Percentiles rank a stretch among this genome's conserved stretches.
Evolutionary conservation across 2,113 vertebrate genomes (phyloP).

Genomic region (Paramormyrops kingsleyae): DNA sequence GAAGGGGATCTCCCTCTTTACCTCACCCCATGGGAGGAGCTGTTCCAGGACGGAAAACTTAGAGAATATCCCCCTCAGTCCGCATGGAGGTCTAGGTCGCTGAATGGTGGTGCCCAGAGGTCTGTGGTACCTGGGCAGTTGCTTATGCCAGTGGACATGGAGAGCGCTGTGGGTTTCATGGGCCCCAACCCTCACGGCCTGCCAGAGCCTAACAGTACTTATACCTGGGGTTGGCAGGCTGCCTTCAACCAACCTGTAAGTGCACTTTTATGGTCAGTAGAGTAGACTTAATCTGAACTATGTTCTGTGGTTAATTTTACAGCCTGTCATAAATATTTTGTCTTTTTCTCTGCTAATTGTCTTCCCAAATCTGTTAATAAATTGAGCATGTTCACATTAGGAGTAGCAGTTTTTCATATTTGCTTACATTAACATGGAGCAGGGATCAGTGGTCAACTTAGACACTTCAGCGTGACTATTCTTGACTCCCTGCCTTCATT

Average conservation of each 20-base stretch:
- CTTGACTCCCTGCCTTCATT: neutral
- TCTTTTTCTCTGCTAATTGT: neutral
- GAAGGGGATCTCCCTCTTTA: slow-evolving; percentile 21
- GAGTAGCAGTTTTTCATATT: neutral
- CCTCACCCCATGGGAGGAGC: slow-evolving; percentile 20
- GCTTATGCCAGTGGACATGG: slow-evolving; percentile 28
- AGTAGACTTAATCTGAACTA: neutral
- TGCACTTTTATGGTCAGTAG: slow-evolving; percentile 14
- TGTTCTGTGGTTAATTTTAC: neutral
- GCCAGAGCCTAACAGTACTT: slow-evolving; percentile 43
- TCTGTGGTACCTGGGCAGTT: neutral
- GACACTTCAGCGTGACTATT: neutral
- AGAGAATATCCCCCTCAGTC: neutral
- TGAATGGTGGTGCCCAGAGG: neutral
- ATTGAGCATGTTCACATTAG: neutral
- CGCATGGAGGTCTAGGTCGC: slow-evolving; percentile 31
- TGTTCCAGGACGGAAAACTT: neutral
- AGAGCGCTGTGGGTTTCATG: slow-evolving; percentile 48
- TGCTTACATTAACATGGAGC: neutral
- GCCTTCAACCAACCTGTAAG: slow-evolving; percentile 45
- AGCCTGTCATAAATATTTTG: neutral
- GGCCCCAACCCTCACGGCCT: slow-evolving; percentile 54
- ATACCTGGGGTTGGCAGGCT: slow-evolving; percentile 59
- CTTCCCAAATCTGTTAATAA: neutral
- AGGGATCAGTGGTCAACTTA: neutral